These are phyloP conservation scores for Agrenia bidenticulata DNA, from an alignment of 2,888 invertebrate genomes.

Conservation along the genomic window DNA sequence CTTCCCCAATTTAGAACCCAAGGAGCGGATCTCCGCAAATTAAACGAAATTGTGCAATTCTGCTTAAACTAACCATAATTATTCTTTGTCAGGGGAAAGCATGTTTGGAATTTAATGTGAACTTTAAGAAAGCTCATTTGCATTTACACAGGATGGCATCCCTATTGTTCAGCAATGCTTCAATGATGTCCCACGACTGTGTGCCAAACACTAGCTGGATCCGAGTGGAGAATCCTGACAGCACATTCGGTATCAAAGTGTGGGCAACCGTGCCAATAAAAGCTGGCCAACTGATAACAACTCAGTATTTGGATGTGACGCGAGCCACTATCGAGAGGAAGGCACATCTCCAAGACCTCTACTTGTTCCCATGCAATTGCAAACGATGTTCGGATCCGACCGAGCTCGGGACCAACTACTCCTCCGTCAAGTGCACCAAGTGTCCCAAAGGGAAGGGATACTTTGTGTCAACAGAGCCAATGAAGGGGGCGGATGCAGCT, in stretches of 20 bases:
- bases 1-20: too few relatives aligned
- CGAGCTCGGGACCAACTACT: conserved; percentile 39
- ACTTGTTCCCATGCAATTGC: conserved; percentile 39
- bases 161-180: conserved; percentile 39
- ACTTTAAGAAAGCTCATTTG: conserved; percentile 1
- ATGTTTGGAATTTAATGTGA: conserved; percentile 6
- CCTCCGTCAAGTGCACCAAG: conserved; percentile 40
- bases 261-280: conserved; percentile 48
- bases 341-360: conserved; percentile 36
- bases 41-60: neutral
- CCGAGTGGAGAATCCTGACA: conserved; percentile 41
- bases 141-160: conserved; percentile 38
- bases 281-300: conserved; percentile 38
- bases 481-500: conserved; percentile 37
- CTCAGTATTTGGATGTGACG: conserved; percentile 43
- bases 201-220: conserved; percentile 45
- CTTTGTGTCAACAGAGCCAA: conserved; percentile 36
- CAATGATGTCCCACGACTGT: conserved; percentile 46
- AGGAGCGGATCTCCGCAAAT: neutral
- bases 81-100: conserved; percentile 6
- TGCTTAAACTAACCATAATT: conserved; percentile 9
- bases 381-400: conserved; percentile 40
- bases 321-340: conserved; percentile 37
- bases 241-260: conserved; percentile 43
- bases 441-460: conserved; percentile 43